Base-by-base conservation (phyloP, 2,888 invertebrate genomes). In the Synanthedon tipuliformis region DNA sequence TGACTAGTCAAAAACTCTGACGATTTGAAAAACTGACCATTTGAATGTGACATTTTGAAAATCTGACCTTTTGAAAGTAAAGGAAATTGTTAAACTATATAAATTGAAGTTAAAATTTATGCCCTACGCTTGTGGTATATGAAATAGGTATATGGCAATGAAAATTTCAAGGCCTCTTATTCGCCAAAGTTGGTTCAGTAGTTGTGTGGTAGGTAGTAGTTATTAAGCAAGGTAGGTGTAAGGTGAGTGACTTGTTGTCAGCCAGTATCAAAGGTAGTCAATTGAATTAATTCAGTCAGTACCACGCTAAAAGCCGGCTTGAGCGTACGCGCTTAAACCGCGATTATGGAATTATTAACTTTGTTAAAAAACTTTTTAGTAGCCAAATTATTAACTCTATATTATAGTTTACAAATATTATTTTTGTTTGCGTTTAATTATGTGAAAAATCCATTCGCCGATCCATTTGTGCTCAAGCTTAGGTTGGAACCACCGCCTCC, bases 401-500 rank as follows among this genome's bases (percentile, higher is more conserved):
- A 66, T 52, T 75, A 76, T 53, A 66, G 59, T 52, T 52, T 69
- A 13, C 2, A 63, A n/a, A 60, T 64, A 41, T 56, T 80, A 16
- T 41, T 75, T 0, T 15, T 59, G 1, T 68, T 83, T 54, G 63
- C 64, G 12, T n/a, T 77, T n/a, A 66, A 63, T 41, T 76, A 70
- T 60, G 54, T 80, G 50, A 80, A 70, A 61, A 77, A 78, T 55
- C 75, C 80, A 0, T 76, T 83, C 51, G 57, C 59, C 18, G 72
- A 61, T 53, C 75, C 78, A 0, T 78, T 77, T 73, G 60, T 62
- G 15, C 65, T 72, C 45, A 88, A 85, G 60, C 66, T 84, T 54
- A 75, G 86, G 53, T 64, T 84, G 53, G 69, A 77, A 50, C 89
- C 89, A 4, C 90, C 90, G 23, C 58, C 71, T n/a, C 73, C 69